Percentiles rank a stretch among this genome's conserved stretches.
Conservation (phyloP, 2,797 vertebrate species). For the Cynopterus sphinx region DNA sequence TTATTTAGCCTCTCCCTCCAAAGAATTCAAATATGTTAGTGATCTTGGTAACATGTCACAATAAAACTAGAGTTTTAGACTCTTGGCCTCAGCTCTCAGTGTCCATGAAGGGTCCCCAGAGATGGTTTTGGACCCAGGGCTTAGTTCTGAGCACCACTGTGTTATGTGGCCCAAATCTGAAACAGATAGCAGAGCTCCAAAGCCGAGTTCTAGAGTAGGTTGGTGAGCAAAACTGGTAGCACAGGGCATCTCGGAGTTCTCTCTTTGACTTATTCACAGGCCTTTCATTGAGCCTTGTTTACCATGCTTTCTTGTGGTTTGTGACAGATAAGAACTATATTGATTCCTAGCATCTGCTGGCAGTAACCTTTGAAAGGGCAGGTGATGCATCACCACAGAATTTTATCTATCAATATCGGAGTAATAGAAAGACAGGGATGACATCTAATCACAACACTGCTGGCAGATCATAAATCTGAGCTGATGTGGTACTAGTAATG, state of each 20-base stretch:
- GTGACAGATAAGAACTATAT: slow-evolving; percentile 88
- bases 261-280: not conserved
- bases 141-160: not conserved
- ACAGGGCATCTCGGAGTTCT: accelerated
- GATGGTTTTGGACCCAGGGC: not conserved
- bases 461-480: slow-evolving; percentile 89
- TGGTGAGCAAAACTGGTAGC: not conserved
- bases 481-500: slow-evolving; percentile 81
- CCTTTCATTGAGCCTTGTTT: slow-evolving; percentile 57
- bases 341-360: slow-evolving; percentile 82
- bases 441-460: slow-evolving; percentile 91
- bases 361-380: slow-evolving; percentile 87
- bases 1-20: not conserved
- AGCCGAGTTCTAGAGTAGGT: not conserved
- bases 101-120: not conserved
- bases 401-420: slow-evolving; percentile 91
- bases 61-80: not conserved
- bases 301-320: slow-evolving; percentile 70
- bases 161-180: not conserved
- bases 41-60: not conserved
- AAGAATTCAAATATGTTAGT: not conserved
- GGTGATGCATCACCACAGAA: slow-evolving; percentile 85
- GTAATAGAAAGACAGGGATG: slow-evolving; percentile 92
- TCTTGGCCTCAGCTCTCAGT: not conserved
- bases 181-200: not conserved